A percentile compares a stretch with the other conserved stretches of the same genome.
Evolutionary conservation across 2,797 vertebrate genomes (phyloP).

Genomic region (Leptatherina wallacei): DNA sequence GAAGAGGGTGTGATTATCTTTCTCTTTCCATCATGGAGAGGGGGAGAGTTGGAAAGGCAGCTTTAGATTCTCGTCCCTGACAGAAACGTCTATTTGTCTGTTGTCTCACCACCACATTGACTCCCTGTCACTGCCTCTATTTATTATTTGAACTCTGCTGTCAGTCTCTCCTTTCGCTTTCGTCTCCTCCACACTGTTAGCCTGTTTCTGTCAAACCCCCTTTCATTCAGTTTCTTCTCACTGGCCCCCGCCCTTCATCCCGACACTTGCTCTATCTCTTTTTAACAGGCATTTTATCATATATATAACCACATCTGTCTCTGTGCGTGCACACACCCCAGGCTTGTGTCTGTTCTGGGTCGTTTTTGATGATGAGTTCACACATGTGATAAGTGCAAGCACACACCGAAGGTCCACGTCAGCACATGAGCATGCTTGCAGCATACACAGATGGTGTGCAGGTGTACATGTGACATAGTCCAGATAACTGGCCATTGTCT

Average conservation of each 20-base stretch:
- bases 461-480: constrained; percentile 59
- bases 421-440: constrained; percentile 1
- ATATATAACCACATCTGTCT: constrained; percentile 36
- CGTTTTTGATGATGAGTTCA: constrained; percentile 31
- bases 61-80: constrained; percentile 16
- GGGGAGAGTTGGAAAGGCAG: constrained; percentile 8
- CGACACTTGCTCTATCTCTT: constrained; percentile 42
- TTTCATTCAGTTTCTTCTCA: constrained; percentile 30
- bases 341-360: constrained; percentile 32
- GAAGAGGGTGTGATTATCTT: background rate
- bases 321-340: constrained; percentile 1
- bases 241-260: constrained; percentile 36
- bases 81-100: constrained; percentile 50
- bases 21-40: background rate
- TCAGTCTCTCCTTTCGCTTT: constrained; percentile 44
- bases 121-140: constrained; percentile 64
- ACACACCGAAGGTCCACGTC: constrained; percentile 23
- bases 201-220: constrained; percentile 68
- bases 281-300: constrained; percentile 55
- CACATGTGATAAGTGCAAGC: background rate
- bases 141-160: constrained; percentile 60
- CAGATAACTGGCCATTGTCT: constrained; percentile 46
- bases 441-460: constrained; percentile 61
- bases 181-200: constrained; percentile 49
- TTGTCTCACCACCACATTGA: constrained; percentile 63